A percentile compares a stretch with the other conserved stretches of the same genome.
phyloP scores from a whole-genome alignment of 1,140 invertebrate species.

The Cotesia vestalis region DNA sequence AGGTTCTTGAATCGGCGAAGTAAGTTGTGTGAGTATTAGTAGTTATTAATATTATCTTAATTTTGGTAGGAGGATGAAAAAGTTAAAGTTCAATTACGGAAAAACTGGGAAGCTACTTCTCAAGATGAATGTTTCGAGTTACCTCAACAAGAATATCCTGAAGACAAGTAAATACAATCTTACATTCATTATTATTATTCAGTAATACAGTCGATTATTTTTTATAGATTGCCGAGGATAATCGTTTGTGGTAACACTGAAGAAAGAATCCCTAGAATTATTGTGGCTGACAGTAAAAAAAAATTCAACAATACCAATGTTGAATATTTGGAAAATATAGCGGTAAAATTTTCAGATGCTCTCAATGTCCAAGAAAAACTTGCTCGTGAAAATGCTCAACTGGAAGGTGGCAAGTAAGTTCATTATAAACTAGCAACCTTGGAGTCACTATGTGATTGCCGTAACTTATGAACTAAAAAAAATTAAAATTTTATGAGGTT shows the following conservation, averaged over 20 bases:
- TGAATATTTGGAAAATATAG: conserved; percentile 56
- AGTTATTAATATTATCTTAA: too few relatives aligned
- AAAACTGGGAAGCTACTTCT: neutral
- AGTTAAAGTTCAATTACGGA: neutral
- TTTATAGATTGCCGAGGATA: conserved; percentile 54
- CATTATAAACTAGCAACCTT: neutral
- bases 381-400: conserved; percentile 69
- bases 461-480: too few relatives aligned
- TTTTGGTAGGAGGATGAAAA: neutral
- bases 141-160: conserved; percentile 51
- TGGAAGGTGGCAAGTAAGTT: conserved; percentile 68
- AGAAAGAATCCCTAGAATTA: conserved; percentile 57
- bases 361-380: conserved; percentile 72
- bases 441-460: too few relatives aligned
- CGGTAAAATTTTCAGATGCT: conserved; percentile 68
- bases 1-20: neutral
- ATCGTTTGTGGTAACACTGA: conserved; percentile 58
- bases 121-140: conserved; percentile 46
- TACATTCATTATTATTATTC: conserved; percentile 2
- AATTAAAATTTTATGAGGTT: too few relatives aligned
- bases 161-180: conserved; percentile 52
- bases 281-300: conserved; percentile 52
- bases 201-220: conserved; percentile 9
- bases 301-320: conserved; percentile 27
- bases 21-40: neutral